Evolutionary conservation across 2,113 vertebrate species (phyloP).

Genomic region (Phoenicopterus ruber): DNA sequence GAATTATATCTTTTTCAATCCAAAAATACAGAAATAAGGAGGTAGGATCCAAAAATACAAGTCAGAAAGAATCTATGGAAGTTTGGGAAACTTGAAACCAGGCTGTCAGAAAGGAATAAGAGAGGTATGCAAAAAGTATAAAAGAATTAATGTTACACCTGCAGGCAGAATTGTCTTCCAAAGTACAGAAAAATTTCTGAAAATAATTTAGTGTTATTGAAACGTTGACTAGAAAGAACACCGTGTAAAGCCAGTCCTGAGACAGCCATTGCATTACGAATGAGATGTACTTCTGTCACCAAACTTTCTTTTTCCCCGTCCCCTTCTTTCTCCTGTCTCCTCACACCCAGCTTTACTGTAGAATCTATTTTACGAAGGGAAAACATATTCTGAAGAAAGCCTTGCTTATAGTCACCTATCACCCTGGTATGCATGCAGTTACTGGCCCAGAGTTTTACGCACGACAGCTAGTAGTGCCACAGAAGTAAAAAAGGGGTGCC

Average conservation of each 20-base stretch:
- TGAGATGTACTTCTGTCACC: neutral
- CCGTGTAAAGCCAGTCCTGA: neutral
- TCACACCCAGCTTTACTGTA: neutral
- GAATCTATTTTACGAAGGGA: neutral
- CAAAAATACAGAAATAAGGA: neutral
- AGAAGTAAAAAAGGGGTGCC: neutral
- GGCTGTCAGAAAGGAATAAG: neutral
- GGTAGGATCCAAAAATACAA: neutral
- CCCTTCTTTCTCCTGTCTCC: neutral
- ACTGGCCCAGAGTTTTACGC: neutral
- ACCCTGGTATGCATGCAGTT: neutral
- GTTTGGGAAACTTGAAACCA: slow-evolving; percentile 7
- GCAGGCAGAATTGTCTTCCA: neutral
- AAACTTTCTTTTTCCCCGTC: neutral
- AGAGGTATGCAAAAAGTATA: neutral
- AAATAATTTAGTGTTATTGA: neutral
- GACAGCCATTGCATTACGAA: neutral
- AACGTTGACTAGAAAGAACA: neutral
- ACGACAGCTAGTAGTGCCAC: neutral
- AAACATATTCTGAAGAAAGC: neutral
- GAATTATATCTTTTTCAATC: neutral
- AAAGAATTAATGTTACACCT: neutral
- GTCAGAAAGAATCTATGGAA: neutral
- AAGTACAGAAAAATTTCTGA: neutral
- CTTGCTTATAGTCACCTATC: neutral